Evolutionary conservation across 2,113 vertebrate genomes (phyloP).

Genomic region (Mormoops blainvillei): DNA sequence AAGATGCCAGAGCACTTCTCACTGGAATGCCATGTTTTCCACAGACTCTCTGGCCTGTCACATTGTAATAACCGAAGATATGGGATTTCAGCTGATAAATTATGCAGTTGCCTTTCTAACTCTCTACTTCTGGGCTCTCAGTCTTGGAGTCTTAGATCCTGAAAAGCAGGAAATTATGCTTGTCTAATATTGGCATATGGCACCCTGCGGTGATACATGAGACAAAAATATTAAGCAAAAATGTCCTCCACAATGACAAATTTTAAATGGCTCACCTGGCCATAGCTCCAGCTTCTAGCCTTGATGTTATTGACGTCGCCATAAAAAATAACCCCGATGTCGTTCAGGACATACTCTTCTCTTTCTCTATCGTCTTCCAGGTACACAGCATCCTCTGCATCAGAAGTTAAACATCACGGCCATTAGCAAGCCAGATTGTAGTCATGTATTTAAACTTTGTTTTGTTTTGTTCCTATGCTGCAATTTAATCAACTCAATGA

Average conservation of each 20-base stretch:
- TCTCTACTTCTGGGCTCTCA: neutral
- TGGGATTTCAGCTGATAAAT: conserved; percentile 16
- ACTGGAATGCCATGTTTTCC: neutral
- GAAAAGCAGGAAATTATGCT: conserved; percentile 38
- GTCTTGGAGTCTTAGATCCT: conserved; percentile 18
- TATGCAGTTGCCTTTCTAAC: conserved; percentile 38
- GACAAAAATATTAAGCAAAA: conserved; percentile 55
- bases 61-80: neutral
- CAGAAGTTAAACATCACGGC: conserved; percentile 8
- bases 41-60: neutral
- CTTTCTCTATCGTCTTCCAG: conserved; percentile 88
- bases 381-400: conserved; percentile 90
- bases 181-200: neutral
- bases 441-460: neutral
- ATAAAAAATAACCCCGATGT: conserved; percentile 92
- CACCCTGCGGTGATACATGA: neutral
- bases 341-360: conserved; percentile 92
- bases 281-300: conserved; percentile 92
- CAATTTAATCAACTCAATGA: neutral
- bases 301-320: conserved; percentile 84
- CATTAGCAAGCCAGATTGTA: conserved; percentile 31
- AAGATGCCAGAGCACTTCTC: neutral
- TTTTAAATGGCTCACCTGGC: conserved; percentile 87
- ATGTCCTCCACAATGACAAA: conserved; percentile 35
- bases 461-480: conserved; percentile 15